These are phyloP conservation scores for Drosophila nigricruria DNA, from an alignment of 2,888 invertebrate genomes.

Conservation along the genomic window DNA sequence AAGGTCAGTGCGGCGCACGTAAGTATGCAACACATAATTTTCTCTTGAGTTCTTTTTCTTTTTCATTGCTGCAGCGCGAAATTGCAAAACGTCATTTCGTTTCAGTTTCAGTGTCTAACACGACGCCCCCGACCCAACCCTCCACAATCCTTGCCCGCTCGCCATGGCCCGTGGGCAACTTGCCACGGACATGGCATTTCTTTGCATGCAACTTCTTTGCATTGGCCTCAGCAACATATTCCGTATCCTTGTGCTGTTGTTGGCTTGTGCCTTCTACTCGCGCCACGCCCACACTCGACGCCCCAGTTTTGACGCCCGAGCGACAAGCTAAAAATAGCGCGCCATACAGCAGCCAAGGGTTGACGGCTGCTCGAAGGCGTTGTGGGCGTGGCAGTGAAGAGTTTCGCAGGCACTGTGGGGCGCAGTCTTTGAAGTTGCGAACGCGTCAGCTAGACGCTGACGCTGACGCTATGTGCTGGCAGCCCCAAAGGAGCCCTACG, in stretches of 20 bases:
- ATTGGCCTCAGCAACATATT: conserved; percentile 46
- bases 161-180: conserved; percentile 29
- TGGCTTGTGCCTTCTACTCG: conserved; percentile 15
- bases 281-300: conserved; percentile 56
- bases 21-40: conserved; percentile 79
- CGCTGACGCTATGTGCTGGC: conserved; percentile 1
- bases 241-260: conserved; percentile 71
- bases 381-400: conserved; percentile 11
- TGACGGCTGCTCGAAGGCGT: conserved; percentile 4
- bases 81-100: conserved; percentile 46
- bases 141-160: not conserved
- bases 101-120: conserved; percentile 39
- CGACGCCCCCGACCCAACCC: not conserved
- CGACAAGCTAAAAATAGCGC: conserved; percentile 61
- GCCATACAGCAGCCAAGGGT: conserved; percentile 34
- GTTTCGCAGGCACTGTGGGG: conserved; percentile 11
- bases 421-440: conserved; percentile 38
- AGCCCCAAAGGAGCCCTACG: conserved; percentile 8
- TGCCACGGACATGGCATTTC: conserved; percentile 46
- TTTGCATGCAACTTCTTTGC: conserved; percentile 70
- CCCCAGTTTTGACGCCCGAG: conserved; percentile 55
- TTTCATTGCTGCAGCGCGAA: conserved; percentile 36
- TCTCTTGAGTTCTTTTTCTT: conserved; percentile 40
- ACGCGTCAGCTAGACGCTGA: conserved; percentile 18
- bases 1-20: conserved; percentile 76